Evolutionary conservation across 2,113 vertebrate genomes (phyloP).

Genomic region (Poeciliopsis turrubarensis): DNA sequence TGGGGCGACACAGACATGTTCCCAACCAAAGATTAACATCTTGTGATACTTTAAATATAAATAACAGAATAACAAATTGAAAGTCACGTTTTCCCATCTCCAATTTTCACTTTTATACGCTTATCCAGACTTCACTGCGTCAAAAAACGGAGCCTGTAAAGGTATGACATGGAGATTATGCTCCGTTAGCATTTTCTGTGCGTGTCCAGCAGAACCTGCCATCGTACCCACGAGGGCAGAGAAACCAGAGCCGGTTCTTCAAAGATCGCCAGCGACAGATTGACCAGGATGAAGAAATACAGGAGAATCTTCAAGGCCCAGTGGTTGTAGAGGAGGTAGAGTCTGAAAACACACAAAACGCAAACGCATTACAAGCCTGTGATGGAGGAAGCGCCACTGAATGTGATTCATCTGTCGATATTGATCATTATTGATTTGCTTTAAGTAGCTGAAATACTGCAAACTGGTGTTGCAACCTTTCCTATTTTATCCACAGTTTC

Average conservation of each 20-base stretch:
- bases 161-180: not conserved
- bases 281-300: conserved; percentile 87
- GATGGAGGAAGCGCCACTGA: too few species aligned
- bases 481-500: too few species aligned
- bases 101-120: not conserved
- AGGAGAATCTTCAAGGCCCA: conserved; percentile 81
- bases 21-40: too few species aligned
- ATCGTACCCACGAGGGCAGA: conserved; percentile 86
- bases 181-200: not conserved
- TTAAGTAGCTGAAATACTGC: too few species aligned
- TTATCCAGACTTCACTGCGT: not conserved
- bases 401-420: too few species aligned
- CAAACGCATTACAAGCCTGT: not conserved
- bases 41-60: too few species aligned
- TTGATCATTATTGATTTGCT: too few species aligned
- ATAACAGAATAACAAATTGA: not conserved
- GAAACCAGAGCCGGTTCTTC: conserved; percentile 87
- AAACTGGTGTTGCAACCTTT: too few species aligned
- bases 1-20: too few species aligned
- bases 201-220: not conserved
- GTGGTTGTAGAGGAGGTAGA: conserved; percentile 91
- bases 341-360: conserved; percentile 68
- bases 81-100: not conserved
- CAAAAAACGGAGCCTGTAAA: not conserved
- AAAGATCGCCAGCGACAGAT: conserved; percentile 87